Conservation (phyloP, 2,113 vertebrate genomes). For the Myrmophylax atrothorax region DNA sequence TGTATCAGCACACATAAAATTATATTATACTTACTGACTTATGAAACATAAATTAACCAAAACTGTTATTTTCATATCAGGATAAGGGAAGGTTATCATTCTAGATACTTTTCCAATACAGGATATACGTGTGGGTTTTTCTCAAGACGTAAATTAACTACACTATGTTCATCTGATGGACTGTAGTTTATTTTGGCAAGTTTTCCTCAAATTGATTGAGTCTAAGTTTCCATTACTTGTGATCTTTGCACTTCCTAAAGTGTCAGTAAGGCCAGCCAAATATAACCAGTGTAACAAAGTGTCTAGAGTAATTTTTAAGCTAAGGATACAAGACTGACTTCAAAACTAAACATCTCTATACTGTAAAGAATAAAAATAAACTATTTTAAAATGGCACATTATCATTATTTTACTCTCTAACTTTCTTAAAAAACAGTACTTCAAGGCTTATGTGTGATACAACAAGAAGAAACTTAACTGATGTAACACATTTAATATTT, state of each 20-base stretch:
- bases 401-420: neutral
- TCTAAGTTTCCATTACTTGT: slow-evolving; percentile 2
- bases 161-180: neutral
- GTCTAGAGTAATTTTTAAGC: neutral
- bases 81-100: neutral
- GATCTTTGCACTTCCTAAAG: slow-evolving; percentile 14
- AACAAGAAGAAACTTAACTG: neutral
- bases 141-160: neutral
- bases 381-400: neutral
- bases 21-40: neutral
- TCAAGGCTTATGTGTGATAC: neutral
- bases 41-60: neutral
- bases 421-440: neutral
- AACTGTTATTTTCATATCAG: neutral
- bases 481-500: neutral
- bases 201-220: slow-evolving; percentile 6
- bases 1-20: neutral
- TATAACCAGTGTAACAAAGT: neutral
- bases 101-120: neutral
- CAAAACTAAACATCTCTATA: neutral
- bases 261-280: neutral
- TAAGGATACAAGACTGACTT: neutral
- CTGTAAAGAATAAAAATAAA: neutral
- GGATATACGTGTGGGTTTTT: neutral
- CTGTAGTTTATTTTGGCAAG: slow-evolving; percentile 1